Conservation (phyloP, 2,888 invertebrate genomes). For the Orthonevra nobilis region DNA sequence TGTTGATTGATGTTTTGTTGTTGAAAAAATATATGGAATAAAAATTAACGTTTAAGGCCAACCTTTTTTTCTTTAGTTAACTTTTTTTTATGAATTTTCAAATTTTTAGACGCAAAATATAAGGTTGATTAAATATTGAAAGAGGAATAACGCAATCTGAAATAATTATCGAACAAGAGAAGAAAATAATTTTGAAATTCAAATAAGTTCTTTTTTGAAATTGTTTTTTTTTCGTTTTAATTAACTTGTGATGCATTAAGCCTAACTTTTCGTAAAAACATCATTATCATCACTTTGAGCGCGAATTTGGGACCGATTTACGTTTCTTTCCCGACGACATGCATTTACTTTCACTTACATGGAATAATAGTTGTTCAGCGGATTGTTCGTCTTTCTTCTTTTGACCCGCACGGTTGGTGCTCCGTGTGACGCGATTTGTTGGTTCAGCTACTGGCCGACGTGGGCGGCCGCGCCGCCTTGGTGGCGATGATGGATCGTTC, state of each 20-base stretch:
- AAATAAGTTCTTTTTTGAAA: no score
- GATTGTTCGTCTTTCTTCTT: conserved; percentile 29
- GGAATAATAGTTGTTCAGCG: conserved; percentile 6
- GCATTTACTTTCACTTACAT: conserved; percentile 45
- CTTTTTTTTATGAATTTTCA: no score
- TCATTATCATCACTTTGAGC: conserved; percentile 24
- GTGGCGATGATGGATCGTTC: not conserved
- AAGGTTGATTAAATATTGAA: no score
- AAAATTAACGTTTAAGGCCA: no score
- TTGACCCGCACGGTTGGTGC: conserved; percentile 42
- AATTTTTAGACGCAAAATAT: no score
- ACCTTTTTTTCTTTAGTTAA: not conserved
- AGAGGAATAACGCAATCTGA: no score
- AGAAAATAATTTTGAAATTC: no score
- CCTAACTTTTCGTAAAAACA: no score
- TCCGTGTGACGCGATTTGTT: conserved; percentile 53
- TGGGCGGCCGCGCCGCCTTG: conserved; percentile 47
- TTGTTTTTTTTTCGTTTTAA: no score
- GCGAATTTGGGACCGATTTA: conserved; percentile 26
- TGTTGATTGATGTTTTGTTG: not conserved
- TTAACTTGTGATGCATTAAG: no score
- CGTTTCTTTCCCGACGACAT: conserved; percentile 39
- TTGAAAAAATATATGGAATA: no score
- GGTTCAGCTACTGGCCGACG: conserved; percentile 16
- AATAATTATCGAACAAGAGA: no score